These are phyloP conservation scores for Pissodes strobi DNA, from an alignment of 1,140 invertebrate genomes.

Conservation along the genomic window DNA sequence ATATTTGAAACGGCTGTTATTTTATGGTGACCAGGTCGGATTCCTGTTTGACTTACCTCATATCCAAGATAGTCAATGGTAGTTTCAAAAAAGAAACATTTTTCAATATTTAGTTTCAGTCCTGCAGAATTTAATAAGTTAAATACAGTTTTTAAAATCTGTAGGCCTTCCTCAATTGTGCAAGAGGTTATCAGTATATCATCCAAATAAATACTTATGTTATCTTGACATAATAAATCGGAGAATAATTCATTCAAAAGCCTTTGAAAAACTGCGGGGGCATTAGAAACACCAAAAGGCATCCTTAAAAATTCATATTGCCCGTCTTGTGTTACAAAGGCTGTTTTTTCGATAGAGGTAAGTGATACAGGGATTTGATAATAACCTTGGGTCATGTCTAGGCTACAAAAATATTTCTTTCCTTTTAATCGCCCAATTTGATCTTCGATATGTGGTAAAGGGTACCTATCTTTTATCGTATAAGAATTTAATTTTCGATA, in stretches of 20 bases:
- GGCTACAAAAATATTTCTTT: too few species aligned
- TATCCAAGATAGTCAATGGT: too few species aligned
- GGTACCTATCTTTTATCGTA: too few species aligned
- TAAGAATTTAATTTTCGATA: too few species aligned
- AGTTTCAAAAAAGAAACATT: too few species aligned
- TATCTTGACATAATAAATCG: background rate
- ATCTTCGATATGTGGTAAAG: too few species aligned
- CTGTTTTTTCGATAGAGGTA: background rate
- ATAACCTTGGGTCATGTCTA: too few species aligned
- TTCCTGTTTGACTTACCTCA: background rate
- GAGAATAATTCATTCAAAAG: slow-evolving; percentile 3
- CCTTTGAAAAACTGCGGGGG: too few species aligned
- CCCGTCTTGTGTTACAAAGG: too few species aligned
- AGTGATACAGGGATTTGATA: too few species aligned
- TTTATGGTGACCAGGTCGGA: slow-evolving; percentile 5
- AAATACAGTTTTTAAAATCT: background rate
- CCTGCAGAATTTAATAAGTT: background rate
- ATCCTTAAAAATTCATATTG: too few species aligned
- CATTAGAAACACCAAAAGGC: slow-evolving; percentile 30
- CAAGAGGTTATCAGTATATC: slow-evolving; percentile 1
- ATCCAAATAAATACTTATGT: slow-evolving; percentile 27
- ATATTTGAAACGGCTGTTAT: slow-evolving; percentile 43
- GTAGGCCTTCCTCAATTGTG: background rate
- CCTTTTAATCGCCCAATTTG: too few species aligned
- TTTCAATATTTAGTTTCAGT: slow-evolving; percentile 15